Base-by-base conservation (phyloP, 1,140 invertebrate species). In the Drosophila teissieri region DNA sequence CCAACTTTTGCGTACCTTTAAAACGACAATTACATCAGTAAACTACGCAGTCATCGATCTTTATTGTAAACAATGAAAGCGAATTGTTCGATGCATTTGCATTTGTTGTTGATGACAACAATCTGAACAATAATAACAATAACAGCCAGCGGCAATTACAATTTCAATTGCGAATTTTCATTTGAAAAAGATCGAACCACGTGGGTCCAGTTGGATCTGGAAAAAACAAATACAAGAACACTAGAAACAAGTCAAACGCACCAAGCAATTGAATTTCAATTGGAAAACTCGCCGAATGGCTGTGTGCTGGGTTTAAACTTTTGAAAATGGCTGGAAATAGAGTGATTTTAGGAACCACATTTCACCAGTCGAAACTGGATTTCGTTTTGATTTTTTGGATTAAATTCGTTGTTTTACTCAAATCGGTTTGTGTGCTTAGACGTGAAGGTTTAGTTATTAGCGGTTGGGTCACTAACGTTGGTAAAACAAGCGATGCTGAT, bases 81-180 rank as follows among this genome's bases (percentile, higher is more conserved):
- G 17, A 11, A 46, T 54, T 55, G 57, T 49, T 54, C 46, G 34
- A 22, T 72, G n/a, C 24, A 44, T 24, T 36, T 34, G 11, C 39
- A 40, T 10, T 12, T 52, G 39, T 34, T 46, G 54, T 12, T 52
- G 39, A 39, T 46, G 54, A 45, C 34, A 42, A 48, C 51, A 55
- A 27, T 15, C 45, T 49, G 11, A 4, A 55, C 61, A 49, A 51
- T 52, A 49, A 51, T 34, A 63, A 36, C 36, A 57, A 34, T 34
- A 53, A 37, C 62, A 56, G 19, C 19, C 48, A 51, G 37, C 34
- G 44, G 48, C 54, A 70, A 62, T 54, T 67, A 69, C 68, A 6
- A 45, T 73, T 60, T 67, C 60, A 80, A 81, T 82, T 64, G 68
- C 27, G 37, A 62, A 45, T 64, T 60, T 75, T 45, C 56, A 70